Conservation (phyloP, 2,888 invertebrate genomes). For the Heliconius ismenius region DNA sequence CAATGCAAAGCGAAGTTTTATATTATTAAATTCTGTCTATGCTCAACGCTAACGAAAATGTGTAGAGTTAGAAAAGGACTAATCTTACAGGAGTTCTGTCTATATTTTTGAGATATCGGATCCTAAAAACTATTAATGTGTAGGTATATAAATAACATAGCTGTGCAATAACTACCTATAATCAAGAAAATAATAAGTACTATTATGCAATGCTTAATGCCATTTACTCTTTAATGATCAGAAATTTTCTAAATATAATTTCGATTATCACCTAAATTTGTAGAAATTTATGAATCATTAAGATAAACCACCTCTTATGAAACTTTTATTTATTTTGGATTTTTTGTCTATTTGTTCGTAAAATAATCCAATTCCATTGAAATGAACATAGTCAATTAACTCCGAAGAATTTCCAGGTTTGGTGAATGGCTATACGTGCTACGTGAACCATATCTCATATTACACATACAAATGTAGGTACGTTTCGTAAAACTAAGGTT, state of each 20-base stretch:
- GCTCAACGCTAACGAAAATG: not conserved
- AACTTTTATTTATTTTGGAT: not conserved
- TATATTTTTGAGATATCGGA: not conserved
- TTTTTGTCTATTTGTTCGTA: not conserved
- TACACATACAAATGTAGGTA: conserved; percentile 33
- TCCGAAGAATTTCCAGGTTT: conserved; percentile 12
- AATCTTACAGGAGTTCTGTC: not conserved
- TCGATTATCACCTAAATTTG: not conserved
- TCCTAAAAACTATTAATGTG: not conserved
- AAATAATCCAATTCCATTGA: not conserved
- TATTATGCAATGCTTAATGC: not conserved
- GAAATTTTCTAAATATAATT: not conserved
- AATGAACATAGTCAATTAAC: conserved; percentile 8
- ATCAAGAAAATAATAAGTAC: not conserved
- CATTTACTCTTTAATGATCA: not conserved
- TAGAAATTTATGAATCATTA: not conserved
- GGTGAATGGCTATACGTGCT: conserved; percentile 30
- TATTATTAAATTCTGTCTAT: not conserved
- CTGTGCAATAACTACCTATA: not conserved
- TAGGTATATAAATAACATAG: not conserved
- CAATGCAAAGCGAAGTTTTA: not conserved
- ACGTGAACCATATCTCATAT: conserved; percentile 37
- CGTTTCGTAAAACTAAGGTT: conserved; percentile 37
- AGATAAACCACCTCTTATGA: not conserved
- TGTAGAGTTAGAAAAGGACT: not conserved